Conservation (phyloP, 2,888 invertebrate species). For the Drosophila mulleri region DNA sequence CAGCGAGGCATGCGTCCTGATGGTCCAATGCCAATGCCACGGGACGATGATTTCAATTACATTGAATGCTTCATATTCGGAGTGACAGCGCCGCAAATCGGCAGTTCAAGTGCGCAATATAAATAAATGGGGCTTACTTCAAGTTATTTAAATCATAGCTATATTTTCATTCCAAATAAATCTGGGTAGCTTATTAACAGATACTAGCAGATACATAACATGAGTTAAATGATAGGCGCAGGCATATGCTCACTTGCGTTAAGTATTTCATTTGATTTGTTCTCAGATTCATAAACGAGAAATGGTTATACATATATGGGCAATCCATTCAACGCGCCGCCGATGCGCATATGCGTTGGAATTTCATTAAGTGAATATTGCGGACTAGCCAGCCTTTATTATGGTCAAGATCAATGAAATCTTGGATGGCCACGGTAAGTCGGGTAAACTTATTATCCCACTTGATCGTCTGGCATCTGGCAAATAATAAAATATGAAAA, state of each 20-base stretch:
- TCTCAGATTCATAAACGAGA: neutral
- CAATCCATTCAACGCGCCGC: neutral
- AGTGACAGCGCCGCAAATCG: constrained; percentile 50
- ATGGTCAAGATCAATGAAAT: constrained; percentile 7
- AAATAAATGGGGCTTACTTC: neutral
- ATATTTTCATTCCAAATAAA: neutral
- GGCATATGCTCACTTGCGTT: neutral
- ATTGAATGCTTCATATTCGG: constrained; percentile 8
- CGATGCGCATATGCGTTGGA: neutral
- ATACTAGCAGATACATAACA: neutral
- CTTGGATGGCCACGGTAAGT: constrained; percentile 16
- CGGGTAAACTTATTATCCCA: neutral
- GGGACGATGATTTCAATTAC: constrained; percentile 7
- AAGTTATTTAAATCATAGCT: neutral
- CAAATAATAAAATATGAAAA: neutral
- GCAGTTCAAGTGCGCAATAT: constrained; percentile 37
- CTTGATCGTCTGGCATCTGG: neutral
- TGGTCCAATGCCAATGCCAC: constrained; percentile 49
- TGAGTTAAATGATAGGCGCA: neutral
- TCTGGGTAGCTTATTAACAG: no score
- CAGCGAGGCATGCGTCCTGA: constrained; percentile 32
- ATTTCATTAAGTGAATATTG: rapidly evolving
- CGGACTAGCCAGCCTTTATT: constrained; percentile 6
- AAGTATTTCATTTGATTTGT: neutral
- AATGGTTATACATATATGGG: neutral